A percentile compares a stretch with the other conserved stretches of the same genome.
phyloP scores from a whole-genome alignment of 64 coral and sea anemone genomes.

The Stichodactyla mertensii region DNA sequence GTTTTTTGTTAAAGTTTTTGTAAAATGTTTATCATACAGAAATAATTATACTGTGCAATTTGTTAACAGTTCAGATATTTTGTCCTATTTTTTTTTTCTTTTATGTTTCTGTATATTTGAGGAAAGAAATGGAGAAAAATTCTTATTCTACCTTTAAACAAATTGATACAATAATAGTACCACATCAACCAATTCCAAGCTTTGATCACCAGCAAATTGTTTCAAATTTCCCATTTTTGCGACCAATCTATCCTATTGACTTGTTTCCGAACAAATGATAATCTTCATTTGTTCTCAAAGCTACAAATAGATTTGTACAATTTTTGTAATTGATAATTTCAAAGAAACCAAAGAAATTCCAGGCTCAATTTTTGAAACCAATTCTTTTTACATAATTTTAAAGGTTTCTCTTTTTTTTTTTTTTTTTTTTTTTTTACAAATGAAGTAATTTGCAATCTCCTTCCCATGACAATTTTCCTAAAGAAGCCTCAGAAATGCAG shows the following conservation, averaged over 20 bases:
- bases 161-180: neutral
- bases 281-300: neutral
- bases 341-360: neutral
- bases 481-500: neutral
- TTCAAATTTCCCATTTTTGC: neutral
- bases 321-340: neutral
- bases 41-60: conserved; percentile 21
- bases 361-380: neutral
- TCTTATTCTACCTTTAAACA: neutral
- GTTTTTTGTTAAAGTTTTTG: conserved; percentile 33
- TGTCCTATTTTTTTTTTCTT: conserved; percentile 27
- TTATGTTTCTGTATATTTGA: conserved; percentile 2
- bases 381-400: neutral
- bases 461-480: neutral
- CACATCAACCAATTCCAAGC: neutral
- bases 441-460: neutral
- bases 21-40: conserved; percentile 37
- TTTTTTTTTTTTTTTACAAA: neutral
- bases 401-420: neutral
- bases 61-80: conserved; percentile 17
- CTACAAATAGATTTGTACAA: neutral
- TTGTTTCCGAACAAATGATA: neutral
- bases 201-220: neutral
- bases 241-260: neutral
- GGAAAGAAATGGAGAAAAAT: neutral